phyloP scores from a whole-genome alignment of 2,888 invertebrate species.

The Schrankia costaestrigalis region DNA sequence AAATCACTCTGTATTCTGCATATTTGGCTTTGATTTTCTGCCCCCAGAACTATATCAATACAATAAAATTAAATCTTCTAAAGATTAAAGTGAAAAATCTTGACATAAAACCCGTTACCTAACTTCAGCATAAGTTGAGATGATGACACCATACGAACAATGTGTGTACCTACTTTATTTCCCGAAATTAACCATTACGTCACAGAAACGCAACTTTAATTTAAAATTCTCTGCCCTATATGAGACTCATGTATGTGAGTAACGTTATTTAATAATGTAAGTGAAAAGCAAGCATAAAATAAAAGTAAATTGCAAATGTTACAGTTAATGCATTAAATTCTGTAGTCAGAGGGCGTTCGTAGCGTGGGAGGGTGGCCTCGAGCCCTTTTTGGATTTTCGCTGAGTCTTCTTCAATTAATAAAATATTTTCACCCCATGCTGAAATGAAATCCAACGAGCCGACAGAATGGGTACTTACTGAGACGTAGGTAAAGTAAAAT shows the following conservation, averaged over 20 bases:
- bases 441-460: conserved; percentile 16
- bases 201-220: too few species aligned
- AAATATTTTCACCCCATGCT: conserved; percentile 31
- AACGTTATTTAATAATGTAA: conserved; percentile 6
- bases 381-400: conserved; percentile 36
- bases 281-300: conserved; percentile 7
- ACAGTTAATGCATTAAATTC: conserved; percentile 23
- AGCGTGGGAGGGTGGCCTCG: conserved; percentile 23
- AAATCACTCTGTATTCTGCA: too few species aligned
- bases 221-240: not conserved
- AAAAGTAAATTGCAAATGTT: conserved; percentile 15
- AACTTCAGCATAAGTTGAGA: too few species aligned
- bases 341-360: conserved; percentile 10
- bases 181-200: too few species aligned
- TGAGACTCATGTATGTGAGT: conserved; percentile 3
- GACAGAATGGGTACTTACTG: not conserved
- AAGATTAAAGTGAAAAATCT: too few species aligned
- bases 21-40: too few species aligned
- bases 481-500: not conserved
- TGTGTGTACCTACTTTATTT: too few species aligned
- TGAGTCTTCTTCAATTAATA: conserved; percentile 43
- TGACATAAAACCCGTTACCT: too few species aligned
- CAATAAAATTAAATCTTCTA: too few species aligned
- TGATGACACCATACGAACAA: too few species aligned
- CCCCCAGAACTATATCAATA: too few species aligned